These are phyloP conservation scores for Arctocebus calabarensis DNA, from an alignment of 2,797 vertebrate species.

Conservation along the genomic window DNA sequence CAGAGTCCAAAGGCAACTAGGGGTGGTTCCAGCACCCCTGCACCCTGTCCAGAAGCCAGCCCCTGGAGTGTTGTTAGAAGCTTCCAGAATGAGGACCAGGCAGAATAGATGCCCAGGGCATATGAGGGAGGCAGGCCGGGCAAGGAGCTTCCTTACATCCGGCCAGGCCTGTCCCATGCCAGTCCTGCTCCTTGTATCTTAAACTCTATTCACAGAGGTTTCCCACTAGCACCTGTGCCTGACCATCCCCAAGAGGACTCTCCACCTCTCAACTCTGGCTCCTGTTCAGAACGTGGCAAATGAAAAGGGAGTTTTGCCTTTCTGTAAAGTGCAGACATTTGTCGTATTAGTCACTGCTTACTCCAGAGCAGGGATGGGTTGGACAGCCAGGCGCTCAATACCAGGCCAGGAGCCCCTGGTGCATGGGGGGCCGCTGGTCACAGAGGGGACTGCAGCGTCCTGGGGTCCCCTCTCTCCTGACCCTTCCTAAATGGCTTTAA, in stretches of 20 bases:
- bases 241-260: neutral
- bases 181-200: neutral
- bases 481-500: no score
- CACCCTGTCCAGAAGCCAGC: neutral
- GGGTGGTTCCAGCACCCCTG: neutral
- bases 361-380: no score
- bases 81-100: neutral
- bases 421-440: no score
- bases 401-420: no score
- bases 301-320: neutral
- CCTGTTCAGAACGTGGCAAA: neutral
- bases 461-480: no score
- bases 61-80: neutral
- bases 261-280: neutral
- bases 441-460: no score
- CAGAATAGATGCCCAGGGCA: neutral
- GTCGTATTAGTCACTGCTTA: no score
- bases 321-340: neutral
- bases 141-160: neutral
- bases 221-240: neutral
- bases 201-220: neutral
- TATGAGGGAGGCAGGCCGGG: neutral
- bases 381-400: no score
- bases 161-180: accelerated
- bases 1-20: neutral